A percentile compares a stretch with the other conserved stretches of the same genome.
These are phyloP conservation scores for Stegophylla sp. DNA, from an alignment of 2,888 invertebrate genomes.

Conservation along the genomic window DNA sequence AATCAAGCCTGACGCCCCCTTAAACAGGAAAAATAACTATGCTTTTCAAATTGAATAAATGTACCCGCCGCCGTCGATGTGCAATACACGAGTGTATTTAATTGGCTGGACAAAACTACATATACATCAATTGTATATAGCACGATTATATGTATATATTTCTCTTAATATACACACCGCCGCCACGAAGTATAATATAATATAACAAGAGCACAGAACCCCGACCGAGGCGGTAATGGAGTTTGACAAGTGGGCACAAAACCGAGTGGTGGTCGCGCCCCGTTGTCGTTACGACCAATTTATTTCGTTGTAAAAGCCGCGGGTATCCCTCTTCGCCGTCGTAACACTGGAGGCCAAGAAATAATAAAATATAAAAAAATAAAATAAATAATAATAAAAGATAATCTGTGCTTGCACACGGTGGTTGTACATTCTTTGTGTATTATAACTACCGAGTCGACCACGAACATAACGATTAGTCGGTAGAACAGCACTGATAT, in stretches of 20 bases:
- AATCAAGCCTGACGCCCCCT: not conserved
- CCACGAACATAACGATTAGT: not conserved
- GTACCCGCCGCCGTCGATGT: not conserved
- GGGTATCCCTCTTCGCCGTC: not conserved
- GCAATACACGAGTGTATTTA: not conserved
- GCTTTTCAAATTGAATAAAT: not conserved
- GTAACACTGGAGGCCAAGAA: not conserved
- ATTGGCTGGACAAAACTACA: not conserved
- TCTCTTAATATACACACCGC: too few species aligned
- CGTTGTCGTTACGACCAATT: slow-evolving; percentile 18
- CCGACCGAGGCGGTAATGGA: not conserved
- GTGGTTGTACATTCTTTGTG: not conserved
- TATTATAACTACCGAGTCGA: too few species aligned
- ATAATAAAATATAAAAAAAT: not conserved
- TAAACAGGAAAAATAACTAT: not conserved
- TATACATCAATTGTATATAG: not conserved
- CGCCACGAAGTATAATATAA: too few species aligned
- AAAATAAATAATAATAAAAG: not conserved
- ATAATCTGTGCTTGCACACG: not conserved
- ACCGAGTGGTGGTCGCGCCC: not conserved
- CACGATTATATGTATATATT: not conserved
- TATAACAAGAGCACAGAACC: too few species aligned
- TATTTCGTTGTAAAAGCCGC: not conserved
- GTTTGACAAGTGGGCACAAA: not conserved
- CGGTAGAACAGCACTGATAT: not conserved